Percentiles rank a stretch among this genome's conserved stretches.
phyloP scores from a whole-genome alignment of 2,113 vertebrate species.

The Vidua chalybeata region DNA sequence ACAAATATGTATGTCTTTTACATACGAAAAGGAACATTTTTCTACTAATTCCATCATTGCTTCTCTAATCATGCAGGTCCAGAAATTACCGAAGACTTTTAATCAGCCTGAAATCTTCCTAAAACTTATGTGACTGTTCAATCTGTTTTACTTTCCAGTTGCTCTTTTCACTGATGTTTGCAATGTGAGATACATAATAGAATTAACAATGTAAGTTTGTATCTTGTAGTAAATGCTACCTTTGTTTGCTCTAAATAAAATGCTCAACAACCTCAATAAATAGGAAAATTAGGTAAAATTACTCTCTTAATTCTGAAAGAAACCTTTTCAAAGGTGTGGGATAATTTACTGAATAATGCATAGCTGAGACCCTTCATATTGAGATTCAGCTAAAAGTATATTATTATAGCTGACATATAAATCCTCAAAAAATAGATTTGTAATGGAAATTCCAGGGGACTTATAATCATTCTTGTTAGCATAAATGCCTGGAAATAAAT shows the following conservation, averaged over 20 bases:
- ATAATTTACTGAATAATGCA: not conserved
- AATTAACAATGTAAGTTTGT: not conserved
- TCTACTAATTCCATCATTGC: not conserved
- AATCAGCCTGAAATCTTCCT: not conserved
- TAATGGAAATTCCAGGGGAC: not conserved
- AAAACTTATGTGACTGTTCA: not conserved
- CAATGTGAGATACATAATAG: fast-evolving
- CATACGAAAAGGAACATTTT: not conserved
- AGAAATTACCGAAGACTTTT: not conserved
- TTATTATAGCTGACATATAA: not conserved
- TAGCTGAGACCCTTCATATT: not conserved
- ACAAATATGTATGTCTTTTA: not conserved
- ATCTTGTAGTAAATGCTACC: not conserved
- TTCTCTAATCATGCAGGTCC: not conserved
- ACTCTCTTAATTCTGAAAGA: not conserved
- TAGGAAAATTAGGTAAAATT: not conserved
- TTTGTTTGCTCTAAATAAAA: not conserved
- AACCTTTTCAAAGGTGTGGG: not conserved
- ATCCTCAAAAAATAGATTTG: not conserved
- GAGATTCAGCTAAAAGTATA: not conserved
- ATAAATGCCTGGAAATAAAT: slow-evolving; percentile 29
- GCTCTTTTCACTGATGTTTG: not conserved
- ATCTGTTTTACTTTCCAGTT: not conserved
- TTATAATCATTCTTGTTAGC: not conserved
- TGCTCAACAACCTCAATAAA: not conserved